Evolutionary conservation across 2,888 invertebrate genomes (phyloP).

Genomic region (Agrochola lychnidis): DNA sequence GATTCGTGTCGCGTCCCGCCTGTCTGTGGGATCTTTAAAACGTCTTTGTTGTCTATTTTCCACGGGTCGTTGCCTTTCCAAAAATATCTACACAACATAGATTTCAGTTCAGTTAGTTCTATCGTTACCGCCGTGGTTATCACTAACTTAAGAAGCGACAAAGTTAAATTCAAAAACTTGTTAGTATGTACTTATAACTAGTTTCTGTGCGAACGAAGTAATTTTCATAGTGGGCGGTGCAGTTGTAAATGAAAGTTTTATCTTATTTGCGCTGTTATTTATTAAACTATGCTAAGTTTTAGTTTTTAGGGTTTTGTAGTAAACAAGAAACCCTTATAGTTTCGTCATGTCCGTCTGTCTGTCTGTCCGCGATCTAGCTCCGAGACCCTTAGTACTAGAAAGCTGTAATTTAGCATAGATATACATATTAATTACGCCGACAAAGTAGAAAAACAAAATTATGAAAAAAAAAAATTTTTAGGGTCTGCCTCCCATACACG

Average conservation of each 20-base stretch:
- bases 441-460: too few relatives aligned
- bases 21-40: not conserved
- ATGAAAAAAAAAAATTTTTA: too few relatives aligned
- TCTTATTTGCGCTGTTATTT: conserved; percentile 31
- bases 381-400: too few relatives aligned
- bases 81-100: conserved; percentile 7
- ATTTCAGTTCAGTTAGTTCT: conserved; percentile 31
- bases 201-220: conserved; percentile 25
- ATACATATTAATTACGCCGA: too few relatives aligned
- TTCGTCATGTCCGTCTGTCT: too few relatives aligned
- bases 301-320: too few relatives aligned
- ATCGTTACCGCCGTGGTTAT: conserved; percentile 11
- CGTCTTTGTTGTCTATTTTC: conserved; percentile 4
- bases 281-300: not conserved
- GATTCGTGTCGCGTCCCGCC: too few relatives aligned
- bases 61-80: conserved; percentile 20
- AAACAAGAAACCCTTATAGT: too few relatives aligned
- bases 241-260: conserved; percentile 40
- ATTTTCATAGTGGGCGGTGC: conserved; percentile 41
- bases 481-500: too few relatives aligned
- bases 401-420: too few relatives aligned
- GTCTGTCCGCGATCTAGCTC: too few relatives aligned
- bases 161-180: conserved; percentile 60
- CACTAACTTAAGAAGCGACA: conserved; percentile 16
- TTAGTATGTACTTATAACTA: conserved; percentile 27